phyloP scores from a whole-genome alignment of 2,797 vertebrate genomes.

The Muraenolepis orangiensis region DNA sequence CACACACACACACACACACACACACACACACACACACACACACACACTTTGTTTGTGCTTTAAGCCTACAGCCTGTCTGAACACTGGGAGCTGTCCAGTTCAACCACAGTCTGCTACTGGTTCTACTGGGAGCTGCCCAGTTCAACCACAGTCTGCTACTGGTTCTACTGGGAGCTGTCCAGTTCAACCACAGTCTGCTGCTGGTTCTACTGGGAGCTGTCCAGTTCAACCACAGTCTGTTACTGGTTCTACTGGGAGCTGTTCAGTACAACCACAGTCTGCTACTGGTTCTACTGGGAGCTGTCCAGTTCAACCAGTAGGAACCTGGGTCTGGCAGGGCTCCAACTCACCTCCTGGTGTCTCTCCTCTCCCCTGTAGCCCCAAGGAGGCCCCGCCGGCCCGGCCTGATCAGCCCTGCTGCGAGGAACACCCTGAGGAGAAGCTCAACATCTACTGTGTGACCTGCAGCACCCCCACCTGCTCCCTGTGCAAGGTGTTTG shows the following conservation, averaged over 20 bases:
- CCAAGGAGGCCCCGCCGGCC: constrained; percentile 70
- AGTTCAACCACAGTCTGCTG: background rate
- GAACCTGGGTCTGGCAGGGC: background rate
- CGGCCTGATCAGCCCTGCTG: constrained; percentile 85
- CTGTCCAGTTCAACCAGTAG: background rate
- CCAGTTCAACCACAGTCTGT: background rate
- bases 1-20: too few relatives aligned
- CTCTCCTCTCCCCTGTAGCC: constrained; percentile 27
- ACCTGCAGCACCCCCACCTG: constrained; percentile 89
- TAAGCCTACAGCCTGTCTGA: background rate
- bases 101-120: background rate
- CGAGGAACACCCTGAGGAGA: constrained; percentile 86
- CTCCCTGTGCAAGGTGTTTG: constrained; percentile 94
- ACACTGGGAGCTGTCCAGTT: background rate
- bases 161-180: background rate
- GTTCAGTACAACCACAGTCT: background rate
- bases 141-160: background rate
- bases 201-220: background rate
- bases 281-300: background rate
- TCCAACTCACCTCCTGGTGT: background rate
- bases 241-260: background rate
- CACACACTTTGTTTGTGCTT: too few relatives aligned
- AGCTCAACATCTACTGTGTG: constrained; percentile 94
- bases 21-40: too few relatives aligned
- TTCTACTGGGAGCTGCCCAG: background rate